Percentiles rank a stretch among this genome's conserved stretches.
Evolutionary conservation across 2,888 invertebrate genomes (phyloP).

Genomic region (Salticus scenicus): DNA sequence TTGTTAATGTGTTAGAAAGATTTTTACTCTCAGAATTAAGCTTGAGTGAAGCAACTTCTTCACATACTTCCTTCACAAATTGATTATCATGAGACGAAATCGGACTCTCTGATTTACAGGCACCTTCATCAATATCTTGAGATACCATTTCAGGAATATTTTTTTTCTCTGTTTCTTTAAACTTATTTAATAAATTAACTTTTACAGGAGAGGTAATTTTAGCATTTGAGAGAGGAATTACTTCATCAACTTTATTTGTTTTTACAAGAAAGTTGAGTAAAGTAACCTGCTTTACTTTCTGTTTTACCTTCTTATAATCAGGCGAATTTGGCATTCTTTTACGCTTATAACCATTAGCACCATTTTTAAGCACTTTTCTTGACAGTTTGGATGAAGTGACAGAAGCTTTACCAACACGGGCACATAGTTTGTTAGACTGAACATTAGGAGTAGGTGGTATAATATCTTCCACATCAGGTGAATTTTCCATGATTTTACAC

Average conservation of each 20-base stretch:
- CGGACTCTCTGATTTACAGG: neutral
- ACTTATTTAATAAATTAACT: slow-evolving; percentile 21
- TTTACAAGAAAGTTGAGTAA: slow-evolving; percentile 40
- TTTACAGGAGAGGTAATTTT: slow-evolving; percentile 12
- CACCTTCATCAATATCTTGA: neutral
- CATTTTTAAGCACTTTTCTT: slow-evolving; percentile 4
- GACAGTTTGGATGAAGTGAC: neutral
- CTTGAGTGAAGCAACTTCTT: neutral
- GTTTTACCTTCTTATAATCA: slow-evolving; percentile 49
- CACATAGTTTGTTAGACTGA: slow-evolving; percentile 5
- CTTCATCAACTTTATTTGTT: neutral
- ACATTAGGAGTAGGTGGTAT: slow-evolving; percentile 50
- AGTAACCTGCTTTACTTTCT: slow-evolving; percentile 49
- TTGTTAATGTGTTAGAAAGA: too few relatives aligned
- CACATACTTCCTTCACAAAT: neutral
- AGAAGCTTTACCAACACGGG: neutral
- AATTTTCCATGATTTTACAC: neutral
- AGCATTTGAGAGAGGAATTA: neutral
- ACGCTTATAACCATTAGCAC: slow-evolving; percentile 22
- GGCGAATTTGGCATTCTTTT: slow-evolving; percentile 48
- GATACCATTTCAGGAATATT: neutral
- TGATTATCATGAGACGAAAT: neutral
- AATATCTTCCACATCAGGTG: slow-evolving; percentile 40
- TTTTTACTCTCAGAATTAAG: neutral
- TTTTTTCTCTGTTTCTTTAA: slow-evolving; percentile 1